Evolutionary conservation across 2,888 invertebrate genomes (phyloP), one percentile per base, ranked within the genome.

Genomic region (Pegoplata infirma): DNA sequence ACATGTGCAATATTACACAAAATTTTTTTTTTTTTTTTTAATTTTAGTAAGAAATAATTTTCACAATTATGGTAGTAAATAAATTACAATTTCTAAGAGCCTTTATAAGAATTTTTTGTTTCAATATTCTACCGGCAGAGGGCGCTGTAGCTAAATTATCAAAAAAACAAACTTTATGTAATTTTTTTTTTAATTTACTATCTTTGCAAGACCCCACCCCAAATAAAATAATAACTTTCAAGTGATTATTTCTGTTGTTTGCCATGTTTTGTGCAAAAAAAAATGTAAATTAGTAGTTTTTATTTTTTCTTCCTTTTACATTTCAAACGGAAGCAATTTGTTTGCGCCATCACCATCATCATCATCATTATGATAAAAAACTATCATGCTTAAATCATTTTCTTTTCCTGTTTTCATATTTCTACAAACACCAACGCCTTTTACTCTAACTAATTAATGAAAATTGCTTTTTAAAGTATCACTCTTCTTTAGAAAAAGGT

Each of bases 391-490:
- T 28, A 69, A 59, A 21, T 17, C 23, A 23, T n/a, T 55, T 23
- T 21, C 28, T 21, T 44, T 21, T 61, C 10, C 12, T n/a, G 21
- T 8, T 32, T 55, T 32, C 21, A 40, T 40, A n/a, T 58, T 58
- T 44, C 1, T 8, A n/a, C 17, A 25, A 64, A 56, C n/a, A n/a
- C 32, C 47, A 61, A 77, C 49, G 67, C 72, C 72, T 68, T 68
- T 36, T 51, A 19, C 21, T 19, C 28, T n/a, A 56, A 63, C 56
- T 72, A 77, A 77, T 77, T 77, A 77, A 49, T 14, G 21, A 44
- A 55, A 72, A 72, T 36, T 49, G 49, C 68, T 68, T 25, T 63
- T 47, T 58, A 12, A 49, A 67, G 40, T 32, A 17, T n/a, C n/a
- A 3, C 12, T 25, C 5, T 5, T 46, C 16, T 23, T 25, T 10